These are phyloP conservation scores for Hetaerina titia DNA, from an alignment of 2,888 invertebrate genomes.

Conservation along the genomic window DNA sequence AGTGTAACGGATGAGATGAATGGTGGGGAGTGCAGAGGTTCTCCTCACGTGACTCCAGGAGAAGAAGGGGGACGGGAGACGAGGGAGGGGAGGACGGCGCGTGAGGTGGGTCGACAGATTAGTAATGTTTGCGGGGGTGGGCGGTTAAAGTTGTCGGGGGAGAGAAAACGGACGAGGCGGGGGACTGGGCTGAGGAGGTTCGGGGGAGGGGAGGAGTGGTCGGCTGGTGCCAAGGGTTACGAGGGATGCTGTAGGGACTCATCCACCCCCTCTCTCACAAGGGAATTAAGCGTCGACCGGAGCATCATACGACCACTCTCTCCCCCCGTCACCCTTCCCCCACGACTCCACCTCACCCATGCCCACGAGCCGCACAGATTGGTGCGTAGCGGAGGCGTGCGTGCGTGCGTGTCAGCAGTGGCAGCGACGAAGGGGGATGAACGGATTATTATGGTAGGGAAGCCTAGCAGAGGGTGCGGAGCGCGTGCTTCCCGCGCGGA, in stretches of 20 bases:
- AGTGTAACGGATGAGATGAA: not conserved
- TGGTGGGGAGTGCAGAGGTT: not conserved
- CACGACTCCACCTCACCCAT: too few species aligned
- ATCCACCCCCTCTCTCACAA: not conserved
- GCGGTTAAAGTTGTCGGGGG: not conserved
- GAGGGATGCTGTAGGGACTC: not conserved
- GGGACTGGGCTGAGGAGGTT: too few species aligned
- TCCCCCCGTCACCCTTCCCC: not conserved
- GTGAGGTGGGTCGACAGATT: not conserved
- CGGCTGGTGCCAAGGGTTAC: too few species aligned
- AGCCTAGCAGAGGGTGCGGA: not conserved
- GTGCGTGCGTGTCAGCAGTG: not conserved
- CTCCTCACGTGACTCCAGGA: not conserved
- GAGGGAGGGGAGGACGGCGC: not conserved
- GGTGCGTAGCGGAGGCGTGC: not conserved
- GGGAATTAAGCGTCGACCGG: not conserved
- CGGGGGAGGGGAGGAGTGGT: too few species aligned
- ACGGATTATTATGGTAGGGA: not conserved
- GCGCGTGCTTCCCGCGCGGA: not conserved
- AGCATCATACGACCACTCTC: not conserved
- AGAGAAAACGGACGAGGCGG: too few species aligned
- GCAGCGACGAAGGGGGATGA: not conserved
- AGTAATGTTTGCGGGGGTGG: not conserved
- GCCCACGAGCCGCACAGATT: conserved; percentile 42
- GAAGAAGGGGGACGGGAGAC: not conserved